Percentiles rank a stretch among this genome's conserved stretches.
These are phyloP conservation scores for Nothoprocta perdicaria DNA, from an alignment of 2,113 vertebrate genomes.

Conservation along the genomic window DNA sequence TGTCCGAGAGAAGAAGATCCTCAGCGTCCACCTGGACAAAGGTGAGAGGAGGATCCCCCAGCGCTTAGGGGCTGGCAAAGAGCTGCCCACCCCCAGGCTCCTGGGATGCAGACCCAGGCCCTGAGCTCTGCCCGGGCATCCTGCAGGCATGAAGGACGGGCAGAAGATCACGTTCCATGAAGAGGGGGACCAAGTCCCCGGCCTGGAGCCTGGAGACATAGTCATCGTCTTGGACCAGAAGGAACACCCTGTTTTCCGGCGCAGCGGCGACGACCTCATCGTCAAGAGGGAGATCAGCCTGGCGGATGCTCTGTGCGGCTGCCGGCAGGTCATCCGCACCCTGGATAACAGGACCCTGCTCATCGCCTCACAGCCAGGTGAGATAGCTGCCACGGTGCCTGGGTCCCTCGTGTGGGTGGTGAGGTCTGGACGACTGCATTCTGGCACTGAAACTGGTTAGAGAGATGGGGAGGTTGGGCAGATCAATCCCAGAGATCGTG, in stretches of 20 bases:
- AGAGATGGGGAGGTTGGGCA: not conserved
- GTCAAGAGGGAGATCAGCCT: constrained; percentile 66
- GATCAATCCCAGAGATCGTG: not conserved
- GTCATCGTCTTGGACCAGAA: constrained; percentile 73
- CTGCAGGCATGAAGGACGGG: constrained; percentile 68
- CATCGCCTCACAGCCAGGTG: constrained; percentile 67
- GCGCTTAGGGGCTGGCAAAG: no score
- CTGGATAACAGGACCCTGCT: constrained; percentile 72
- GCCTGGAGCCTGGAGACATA: constrained; percentile 70
- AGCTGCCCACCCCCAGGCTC: no score
- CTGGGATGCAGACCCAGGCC: no score
- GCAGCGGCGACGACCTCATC: constrained; percentile 54
- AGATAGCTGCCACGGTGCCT: rapidly evolving
- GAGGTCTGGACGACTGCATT: not conserved
- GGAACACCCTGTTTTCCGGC: constrained; percentile 64
- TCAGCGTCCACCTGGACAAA: constrained; percentile 73
- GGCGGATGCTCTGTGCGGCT: constrained; percentile 71
- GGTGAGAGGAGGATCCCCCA: rapidly evolving
- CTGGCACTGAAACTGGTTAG: not conserved
- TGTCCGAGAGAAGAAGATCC: constrained; percentile 71
- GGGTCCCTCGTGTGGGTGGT: not conserved
- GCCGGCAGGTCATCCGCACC: constrained; percentile 65
- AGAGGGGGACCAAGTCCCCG: constrained; percentile 73
- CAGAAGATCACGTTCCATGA: constrained; percentile 76
- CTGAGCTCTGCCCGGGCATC: rapidly evolving